phyloP scores from a whole-genome alignment of 2,888 invertebrate genomes.

The Cryptocephalus moraei region DNA sequence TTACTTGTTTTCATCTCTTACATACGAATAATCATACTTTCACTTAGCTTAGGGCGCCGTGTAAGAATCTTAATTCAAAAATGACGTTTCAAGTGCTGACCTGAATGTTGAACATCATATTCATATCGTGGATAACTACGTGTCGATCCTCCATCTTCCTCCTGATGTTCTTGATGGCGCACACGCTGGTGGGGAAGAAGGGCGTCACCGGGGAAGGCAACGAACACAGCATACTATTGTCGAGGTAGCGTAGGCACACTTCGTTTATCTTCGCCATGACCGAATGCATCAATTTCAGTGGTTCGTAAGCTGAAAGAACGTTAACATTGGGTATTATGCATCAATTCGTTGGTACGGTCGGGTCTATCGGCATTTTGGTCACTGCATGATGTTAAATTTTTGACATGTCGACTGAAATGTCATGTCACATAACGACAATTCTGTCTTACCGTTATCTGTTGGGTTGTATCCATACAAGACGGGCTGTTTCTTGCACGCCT shows the following conservation, averaged over 20 bases:
- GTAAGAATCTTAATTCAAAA: no score
- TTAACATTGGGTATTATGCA: not conserved
- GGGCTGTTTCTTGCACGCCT: constrained; percentile 54
- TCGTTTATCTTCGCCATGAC: constrained; percentile 62
- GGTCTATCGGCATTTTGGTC: no score
- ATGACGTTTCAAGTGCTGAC: constrained; percentile 40
- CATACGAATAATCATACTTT: no score
- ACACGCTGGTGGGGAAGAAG: constrained; percentile 47
- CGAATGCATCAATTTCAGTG: constrained; percentile 63
- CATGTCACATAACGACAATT: no score
- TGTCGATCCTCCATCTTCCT: constrained; percentile 90
- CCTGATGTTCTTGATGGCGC: constrained; percentile 70
- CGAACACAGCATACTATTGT: constrained; percentile 55
- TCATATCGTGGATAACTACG: constrained; percentile 72
- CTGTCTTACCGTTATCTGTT: constrained; percentile 49
- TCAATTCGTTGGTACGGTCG: no score
- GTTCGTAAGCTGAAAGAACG: constrained; percentile 53
- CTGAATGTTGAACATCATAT: constrained; percentile 64
- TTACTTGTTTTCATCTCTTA: no score
- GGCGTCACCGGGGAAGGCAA: constrained; percentile 47
- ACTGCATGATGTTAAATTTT: no score
- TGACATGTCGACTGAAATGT: no score
- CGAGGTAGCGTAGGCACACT: constrained; percentile 58
- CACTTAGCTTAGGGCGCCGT: no score
- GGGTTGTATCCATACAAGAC: constrained; percentile 52